Conservation (phyloP, 2,797 vertebrate species). For the Falco berigora region DNA sequence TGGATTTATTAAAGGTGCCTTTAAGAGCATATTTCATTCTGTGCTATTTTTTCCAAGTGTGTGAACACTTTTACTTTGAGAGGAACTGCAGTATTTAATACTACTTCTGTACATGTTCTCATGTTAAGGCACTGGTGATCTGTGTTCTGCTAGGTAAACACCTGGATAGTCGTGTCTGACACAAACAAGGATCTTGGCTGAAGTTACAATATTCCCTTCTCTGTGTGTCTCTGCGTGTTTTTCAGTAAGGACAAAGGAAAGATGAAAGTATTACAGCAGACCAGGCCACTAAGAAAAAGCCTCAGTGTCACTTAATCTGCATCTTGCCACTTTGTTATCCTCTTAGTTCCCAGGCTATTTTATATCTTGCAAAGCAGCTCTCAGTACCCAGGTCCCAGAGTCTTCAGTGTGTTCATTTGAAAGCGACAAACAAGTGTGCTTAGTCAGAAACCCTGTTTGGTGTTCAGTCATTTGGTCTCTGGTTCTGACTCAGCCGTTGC, state of each 20-base stretch:
- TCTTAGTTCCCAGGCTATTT: constrained; percentile 78
- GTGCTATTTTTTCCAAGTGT: background rate
- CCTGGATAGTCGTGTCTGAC: background rate
- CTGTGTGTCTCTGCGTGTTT: background rate
- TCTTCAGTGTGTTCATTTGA: background rate
- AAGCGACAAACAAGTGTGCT: background rate
- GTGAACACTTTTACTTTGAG: background rate
- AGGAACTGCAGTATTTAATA: background rate
- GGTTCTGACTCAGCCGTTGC: background rate
- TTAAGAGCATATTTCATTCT: background rate
- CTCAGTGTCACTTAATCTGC: constrained; percentile 76
- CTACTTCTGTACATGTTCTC: background rate
- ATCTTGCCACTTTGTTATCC: constrained; percentile 79
- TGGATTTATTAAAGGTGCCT: background rate
- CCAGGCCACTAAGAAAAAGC: constrained; percentile 64
- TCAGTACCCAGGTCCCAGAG: background rate
- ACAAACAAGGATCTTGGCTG: background rate
- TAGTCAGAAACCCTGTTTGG: background rate
- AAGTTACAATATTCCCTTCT: background rate
- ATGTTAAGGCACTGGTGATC: background rate
- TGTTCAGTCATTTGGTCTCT: background rate
- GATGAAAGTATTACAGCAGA: background rate
- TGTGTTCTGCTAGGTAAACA: background rate
- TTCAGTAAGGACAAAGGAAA: background rate
- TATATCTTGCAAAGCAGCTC: constrained; percentile 59